Conservation (phyloP, 2,888 invertebrate genomes). For the Platynereis dumerilii region DNA sequence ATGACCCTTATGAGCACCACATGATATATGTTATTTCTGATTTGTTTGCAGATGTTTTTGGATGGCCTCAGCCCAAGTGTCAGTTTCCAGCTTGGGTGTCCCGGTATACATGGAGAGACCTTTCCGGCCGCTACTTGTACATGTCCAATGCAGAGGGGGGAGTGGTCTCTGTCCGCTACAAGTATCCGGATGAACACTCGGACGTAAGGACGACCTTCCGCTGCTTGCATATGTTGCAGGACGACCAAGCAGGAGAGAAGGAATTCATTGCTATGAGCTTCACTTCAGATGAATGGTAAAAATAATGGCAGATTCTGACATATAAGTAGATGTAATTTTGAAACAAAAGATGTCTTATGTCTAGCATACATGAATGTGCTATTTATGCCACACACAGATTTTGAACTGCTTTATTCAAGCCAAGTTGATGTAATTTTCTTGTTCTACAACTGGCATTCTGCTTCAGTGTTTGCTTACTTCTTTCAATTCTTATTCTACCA, state of each 20-base stretch:
- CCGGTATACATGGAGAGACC: conserved; percentile 29
- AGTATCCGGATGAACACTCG: conserved; percentile 7
- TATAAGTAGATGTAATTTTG: too few species aligned
- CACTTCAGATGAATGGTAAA: conserved; percentile 23
- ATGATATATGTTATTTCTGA: too few species aligned
- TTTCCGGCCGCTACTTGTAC: conserved; percentile 27
- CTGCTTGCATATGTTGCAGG: conserved; percentile 10
- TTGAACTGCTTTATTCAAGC: too few species aligned
- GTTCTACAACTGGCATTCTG: too few species aligned
- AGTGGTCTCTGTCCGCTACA: conserved; percentile 20
- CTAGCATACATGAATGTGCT: too few species aligned
- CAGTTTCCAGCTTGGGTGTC: conserved; percentile 33
- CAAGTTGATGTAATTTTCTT: too few species aligned
- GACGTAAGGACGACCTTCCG: conserved; percentile 15
- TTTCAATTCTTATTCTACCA: too few species aligned
- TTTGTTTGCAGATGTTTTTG: conserved; percentile 31
- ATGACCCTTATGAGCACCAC: too few species aligned
- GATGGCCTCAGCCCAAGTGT: conserved; percentile 32
- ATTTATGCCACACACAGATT: too few species aligned
- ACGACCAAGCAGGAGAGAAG: conserved; percentile 8
- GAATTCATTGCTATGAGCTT: conserved; percentile 21
- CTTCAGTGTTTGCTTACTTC: too few species aligned
- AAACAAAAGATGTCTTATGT: too few species aligned
- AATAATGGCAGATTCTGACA: neutral
- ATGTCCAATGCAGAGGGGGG: conserved; percentile 22